Percentiles rank a stretch among this genome's conserved stretches.
phyloP scores from a whole-genome alignment of 2,113 vertebrate genomes.

The Gorsachius goisagi region DNA sequence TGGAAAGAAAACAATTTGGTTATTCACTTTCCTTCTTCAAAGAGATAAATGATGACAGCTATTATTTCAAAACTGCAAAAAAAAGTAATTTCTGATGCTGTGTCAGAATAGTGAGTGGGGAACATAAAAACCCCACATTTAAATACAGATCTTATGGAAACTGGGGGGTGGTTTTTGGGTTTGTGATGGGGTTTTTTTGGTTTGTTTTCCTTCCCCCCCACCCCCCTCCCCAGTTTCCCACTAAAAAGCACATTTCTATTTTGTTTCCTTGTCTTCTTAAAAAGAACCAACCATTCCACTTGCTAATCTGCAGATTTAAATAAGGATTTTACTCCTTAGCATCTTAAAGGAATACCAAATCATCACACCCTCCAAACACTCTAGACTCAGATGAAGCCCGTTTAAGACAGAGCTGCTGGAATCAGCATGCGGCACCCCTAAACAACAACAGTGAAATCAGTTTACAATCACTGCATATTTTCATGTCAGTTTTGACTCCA shows the following conservation, averaged over 20 bases:
- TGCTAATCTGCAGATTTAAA: background rate
- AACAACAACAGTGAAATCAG: background rate
- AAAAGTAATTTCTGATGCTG: background rate
- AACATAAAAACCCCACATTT: background rate
- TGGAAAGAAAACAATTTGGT: background rate
- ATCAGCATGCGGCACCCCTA: background rate
- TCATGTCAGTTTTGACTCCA: background rate
- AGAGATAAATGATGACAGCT: background rate
- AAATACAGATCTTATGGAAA: background rate
- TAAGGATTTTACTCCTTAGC: background rate
- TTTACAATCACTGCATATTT: background rate
- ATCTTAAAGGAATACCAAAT: background rate
- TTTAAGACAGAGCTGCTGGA: background rate
- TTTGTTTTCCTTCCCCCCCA: accelerated
- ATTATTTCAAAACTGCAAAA: background rate
- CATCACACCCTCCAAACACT: background rate
- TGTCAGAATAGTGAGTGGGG: background rate
- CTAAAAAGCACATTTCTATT: background rate
- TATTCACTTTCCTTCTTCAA: background rate
- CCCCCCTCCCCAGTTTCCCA: accelerated
- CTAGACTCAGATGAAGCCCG: background rate
- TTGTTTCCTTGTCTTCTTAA: background rate
- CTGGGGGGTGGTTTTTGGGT: background rate
- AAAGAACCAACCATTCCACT: accelerated
- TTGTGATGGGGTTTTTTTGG: accelerated